These are phyloP conservation scores for Nothura maculosa DNA, from an alignment of 2,797 vertebrate genomes.

Conservation along the genomic window DNA sequence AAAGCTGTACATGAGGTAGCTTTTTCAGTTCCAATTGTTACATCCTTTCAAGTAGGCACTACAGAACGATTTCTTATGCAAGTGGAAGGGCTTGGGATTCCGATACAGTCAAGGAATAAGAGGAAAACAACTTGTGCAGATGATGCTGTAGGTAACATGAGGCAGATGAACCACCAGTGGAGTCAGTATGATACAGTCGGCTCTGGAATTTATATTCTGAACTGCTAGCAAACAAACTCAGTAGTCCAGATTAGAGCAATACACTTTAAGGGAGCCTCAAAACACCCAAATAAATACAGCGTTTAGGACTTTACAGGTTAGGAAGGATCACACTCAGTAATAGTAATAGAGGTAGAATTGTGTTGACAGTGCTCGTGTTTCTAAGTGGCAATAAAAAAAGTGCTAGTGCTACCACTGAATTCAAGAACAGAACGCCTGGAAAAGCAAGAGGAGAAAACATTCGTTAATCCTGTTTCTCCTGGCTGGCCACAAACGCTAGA, in stretches of 20 bases:
- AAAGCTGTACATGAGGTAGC: conserved; percentile 57
- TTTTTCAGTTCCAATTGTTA: conserved; percentile 65
- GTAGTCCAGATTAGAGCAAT: conserved; percentile 49
- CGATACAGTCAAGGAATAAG: not conserved
- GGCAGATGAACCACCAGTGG: conserved; percentile 52
- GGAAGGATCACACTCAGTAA: conserved; percentile 80
- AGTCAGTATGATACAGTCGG: conserved; percentile 40
- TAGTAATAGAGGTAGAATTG: conserved; percentile 64
- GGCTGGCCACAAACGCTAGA: conserved; percentile 2
- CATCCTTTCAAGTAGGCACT: conserved; percentile 25
- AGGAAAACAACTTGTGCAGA: conserved; percentile 24
- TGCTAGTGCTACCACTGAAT: conserved; percentile 81
- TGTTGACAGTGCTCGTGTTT: conserved; percentile 58
- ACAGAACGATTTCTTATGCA: conserved; percentile 39
- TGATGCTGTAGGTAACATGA: conserved; percentile 36
- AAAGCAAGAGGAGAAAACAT: conserved; percentile 68
- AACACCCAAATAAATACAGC: conserved; percentile 26
- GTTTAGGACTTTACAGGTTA: conserved; percentile 65
- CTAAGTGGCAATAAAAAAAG: conserved; percentile 51
- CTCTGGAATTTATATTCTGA: conserved; percentile 54
- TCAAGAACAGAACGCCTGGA: conserved; percentile 79
- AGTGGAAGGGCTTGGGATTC: not conserved
- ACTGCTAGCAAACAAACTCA: conserved; percentile 53
- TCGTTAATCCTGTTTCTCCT: conserved; percentile 43
- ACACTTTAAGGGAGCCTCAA: conserved; percentile 29